Evolutionary conservation across 2,797 vertebrate species (phyloP).

Genomic region (Trachops cirrhosus): DNA sequence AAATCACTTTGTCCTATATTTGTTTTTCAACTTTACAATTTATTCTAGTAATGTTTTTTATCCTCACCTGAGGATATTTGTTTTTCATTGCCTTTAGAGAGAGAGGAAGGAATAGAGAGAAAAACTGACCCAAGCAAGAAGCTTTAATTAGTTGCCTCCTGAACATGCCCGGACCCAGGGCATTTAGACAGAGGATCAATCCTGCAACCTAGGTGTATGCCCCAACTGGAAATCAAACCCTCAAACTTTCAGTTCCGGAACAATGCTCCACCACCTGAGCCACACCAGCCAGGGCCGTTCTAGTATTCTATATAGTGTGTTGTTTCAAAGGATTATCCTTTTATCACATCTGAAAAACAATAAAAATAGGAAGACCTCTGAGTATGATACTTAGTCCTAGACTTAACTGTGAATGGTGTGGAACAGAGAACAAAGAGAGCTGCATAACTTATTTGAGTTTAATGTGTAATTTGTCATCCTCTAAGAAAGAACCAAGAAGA

Average conservation of each 20-base stretch:
- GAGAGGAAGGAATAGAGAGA: not conserved
- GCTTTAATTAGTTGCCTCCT: not conserved
- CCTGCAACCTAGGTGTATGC: not conserved
- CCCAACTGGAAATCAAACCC: not conserved
- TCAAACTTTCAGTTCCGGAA: not conserved
- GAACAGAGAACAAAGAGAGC: constrained; percentile 21
- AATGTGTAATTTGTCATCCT: constrained; percentile 25
- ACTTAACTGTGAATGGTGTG: not conserved
- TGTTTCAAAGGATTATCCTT: not conserved
- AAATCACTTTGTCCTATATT: not conserved
- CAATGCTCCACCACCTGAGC: not conserved
- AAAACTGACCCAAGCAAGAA: not conserved
- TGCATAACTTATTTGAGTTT: not conserved
- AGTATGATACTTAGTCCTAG: not conserved
- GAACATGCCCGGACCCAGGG: not conserved
- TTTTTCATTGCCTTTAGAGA: not conserved
- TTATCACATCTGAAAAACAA: constrained; percentile 4
- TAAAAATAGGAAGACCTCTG: not conserved
- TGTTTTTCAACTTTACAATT: not conserved
- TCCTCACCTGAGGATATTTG: too few relatives aligned
- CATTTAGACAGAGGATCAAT: not conserved
- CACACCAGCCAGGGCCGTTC: not conserved
- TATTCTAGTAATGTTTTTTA: not conserved
- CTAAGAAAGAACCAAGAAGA: constrained; percentile 45
- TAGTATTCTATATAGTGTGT: not conserved